phyloP scores from a whole-genome alignment of 1,140 invertebrate genomes.

The Diorhabda sublineata region DNA sequence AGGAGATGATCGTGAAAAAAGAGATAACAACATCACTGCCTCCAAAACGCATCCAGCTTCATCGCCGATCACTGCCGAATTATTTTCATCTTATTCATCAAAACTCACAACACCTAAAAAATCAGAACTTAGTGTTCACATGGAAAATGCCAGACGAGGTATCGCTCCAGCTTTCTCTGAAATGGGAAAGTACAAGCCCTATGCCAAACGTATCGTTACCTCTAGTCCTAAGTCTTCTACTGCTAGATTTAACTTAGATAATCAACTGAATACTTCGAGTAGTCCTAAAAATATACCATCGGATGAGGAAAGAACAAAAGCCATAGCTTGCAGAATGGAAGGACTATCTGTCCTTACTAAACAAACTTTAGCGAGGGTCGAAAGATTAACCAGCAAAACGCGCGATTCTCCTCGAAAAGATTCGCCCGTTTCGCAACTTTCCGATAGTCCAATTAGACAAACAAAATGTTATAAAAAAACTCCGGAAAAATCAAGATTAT shows the following conservation, averaged over 20 bases:
- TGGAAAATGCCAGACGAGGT: slow-evolving; percentile 46
- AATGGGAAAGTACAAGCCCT: slow-evolving; percentile 34
- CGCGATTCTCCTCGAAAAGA: slow-evolving; percentile 31
- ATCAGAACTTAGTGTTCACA: slow-evolving; percentile 45
- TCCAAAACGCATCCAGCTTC: slow-evolving; percentile 25
- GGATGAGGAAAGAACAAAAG: slow-evolving; percentile 46
- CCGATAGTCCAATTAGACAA: neutral
- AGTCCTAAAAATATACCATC: neutral
- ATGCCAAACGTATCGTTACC: slow-evolving; percentile 25
- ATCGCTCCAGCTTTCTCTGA: slow-evolving; percentile 32
- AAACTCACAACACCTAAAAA: slow-evolving; percentile 23
- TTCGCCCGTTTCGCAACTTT: neutral
- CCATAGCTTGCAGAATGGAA: slow-evolving; percentile 59
- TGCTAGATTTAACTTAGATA: neutral
- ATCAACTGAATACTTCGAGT: neutral
- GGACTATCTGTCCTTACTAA: slow-evolving; percentile 61
- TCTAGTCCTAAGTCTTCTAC: slow-evolving; percentile 28
- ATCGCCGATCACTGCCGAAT: slow-evolving; percentile 33
- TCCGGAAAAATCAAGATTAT: slow-evolving; percentile 22
- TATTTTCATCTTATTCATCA: slow-evolving; percentile 24
- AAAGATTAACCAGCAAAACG: slow-evolving; percentile 56
- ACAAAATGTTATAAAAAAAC: slow-evolving; percentile 4
- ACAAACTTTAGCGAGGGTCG: slow-evolving; percentile 63
- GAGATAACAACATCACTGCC: slow-evolving; percentile 34
- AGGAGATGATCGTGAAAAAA: slow-evolving; percentile 25